Evolutionary conservation across 2,113 vertebrate genomes (phyloP), one percentile per base, ranked within the genome.

Genomic region (Athene noctua): DNA sequence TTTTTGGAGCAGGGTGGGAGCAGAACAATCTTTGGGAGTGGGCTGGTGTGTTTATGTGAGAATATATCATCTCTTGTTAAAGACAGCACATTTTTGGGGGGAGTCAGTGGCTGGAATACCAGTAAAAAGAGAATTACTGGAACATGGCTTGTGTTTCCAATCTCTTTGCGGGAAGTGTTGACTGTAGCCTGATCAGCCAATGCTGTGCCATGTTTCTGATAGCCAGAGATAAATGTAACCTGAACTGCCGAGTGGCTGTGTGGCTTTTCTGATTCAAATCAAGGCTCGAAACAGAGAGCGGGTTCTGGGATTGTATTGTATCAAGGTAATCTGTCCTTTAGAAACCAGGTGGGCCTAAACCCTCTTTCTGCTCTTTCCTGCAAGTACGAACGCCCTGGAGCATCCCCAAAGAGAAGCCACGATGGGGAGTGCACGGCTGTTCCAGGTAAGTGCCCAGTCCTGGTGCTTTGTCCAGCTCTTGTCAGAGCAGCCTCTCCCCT

Each of bases 331-430:
- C 40, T 36, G 23, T 36, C 54, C 30, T 78, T 46, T n/a, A 38
- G 71, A 73, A 89, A 34, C 22, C 30, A 23, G 13, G 9, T 58
- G 52, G 16, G 1, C 34, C 11, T 91, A n/a, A 95, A 58, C 30
- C 18, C 40, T 85, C 59, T 88, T 83, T 96, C 27, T 96, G 18
- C 18, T 92, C 94, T 95, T 95, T 63, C 49, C 55, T 92, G 38
- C 72, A 97, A 99, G 99, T 99, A 98, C 2, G 99, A 99, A 80
- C 99, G 99, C 13, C 98, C 99, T 0, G 99, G 99, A 78, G 97
- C 99, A 0, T 99, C 99, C 16, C 99, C 99, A 0, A 99, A 99
- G 94, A 98, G 99, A 42, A 99, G 97, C 97, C 98, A 99, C 2
- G 99, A 99, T 4, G 99, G 99, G 36, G 99, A 99, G 32, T 98